Evolutionary conservation across 2,888 invertebrate species (phyloP).

Genomic region (Neocrepidodera transversa): DNA sequence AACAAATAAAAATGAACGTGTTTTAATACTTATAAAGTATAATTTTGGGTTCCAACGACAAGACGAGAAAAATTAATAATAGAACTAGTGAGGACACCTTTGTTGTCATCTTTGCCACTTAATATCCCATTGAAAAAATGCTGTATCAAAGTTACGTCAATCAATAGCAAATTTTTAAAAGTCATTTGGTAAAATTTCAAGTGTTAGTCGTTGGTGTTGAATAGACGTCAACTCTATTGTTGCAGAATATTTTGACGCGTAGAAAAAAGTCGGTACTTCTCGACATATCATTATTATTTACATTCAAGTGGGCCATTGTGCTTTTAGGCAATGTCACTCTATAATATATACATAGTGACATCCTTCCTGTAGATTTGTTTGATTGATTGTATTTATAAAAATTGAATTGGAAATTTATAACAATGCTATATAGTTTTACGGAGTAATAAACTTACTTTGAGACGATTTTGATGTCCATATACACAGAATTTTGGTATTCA

Average conservation of each 20-base stretch:
- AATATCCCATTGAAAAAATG: slow-evolving; percentile 35
- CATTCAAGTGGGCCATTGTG: slow-evolving; percentile 35
- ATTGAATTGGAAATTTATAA: too few relatives aligned
- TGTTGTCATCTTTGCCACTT: slow-evolving; percentile 30
- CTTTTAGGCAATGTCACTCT: slow-evolving; percentile 34
- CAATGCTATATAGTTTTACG: too few relatives aligned
- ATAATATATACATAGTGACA: slow-evolving; percentile 18
- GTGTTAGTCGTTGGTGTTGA: slow-evolving; percentile 37
- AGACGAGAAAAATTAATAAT: background rate
- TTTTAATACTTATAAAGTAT: background rate
- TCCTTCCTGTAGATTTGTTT: background rate
- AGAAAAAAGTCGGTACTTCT: slow-evolving; percentile 39
- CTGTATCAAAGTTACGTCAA: slow-evolving; percentile 42
- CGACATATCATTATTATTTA: slow-evolving; percentile 34
- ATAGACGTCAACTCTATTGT: slow-evolving; percentile 44
- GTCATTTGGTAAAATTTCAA: slow-evolving; percentile 46
- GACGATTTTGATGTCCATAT: too few relatives aligned
- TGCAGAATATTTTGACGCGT: slow-evolving; percentile 46
- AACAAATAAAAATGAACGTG: too few relatives aligned
- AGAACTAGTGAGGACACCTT: slow-evolving; percentile 23
- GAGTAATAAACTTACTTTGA: too few relatives aligned
- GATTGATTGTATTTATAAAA: background rate
- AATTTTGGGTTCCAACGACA: background rate
- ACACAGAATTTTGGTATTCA: too few relatives aligned
- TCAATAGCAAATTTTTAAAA: slow-evolving; percentile 46